phyloP scores from a whole-genome alignment of 2,113 vertebrate genomes.

The Pionites leucogaster region DNA sequence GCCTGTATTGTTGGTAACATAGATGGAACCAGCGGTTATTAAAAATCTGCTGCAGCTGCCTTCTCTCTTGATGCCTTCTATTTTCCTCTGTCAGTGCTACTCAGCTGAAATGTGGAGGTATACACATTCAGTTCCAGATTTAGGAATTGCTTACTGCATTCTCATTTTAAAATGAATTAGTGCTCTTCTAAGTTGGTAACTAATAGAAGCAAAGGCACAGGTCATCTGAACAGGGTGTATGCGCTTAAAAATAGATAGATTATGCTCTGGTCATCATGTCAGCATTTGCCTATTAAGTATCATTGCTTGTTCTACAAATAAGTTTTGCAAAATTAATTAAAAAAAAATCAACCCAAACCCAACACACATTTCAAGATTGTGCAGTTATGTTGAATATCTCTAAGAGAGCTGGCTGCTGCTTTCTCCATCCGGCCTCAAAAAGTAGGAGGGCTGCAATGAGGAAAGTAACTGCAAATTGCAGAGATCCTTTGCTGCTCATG shows the following conservation, averaged over 20 bases:
- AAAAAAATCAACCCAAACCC: neutral
- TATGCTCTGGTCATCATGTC: neutral
- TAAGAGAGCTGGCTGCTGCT: neutral
- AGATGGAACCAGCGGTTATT: neutral
- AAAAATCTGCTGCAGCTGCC: neutral
- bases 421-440: neutral
- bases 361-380: neutral
- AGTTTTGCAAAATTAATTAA: neutral
- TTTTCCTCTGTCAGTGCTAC: neutral
- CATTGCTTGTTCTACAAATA: neutral
- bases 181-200: neutral
- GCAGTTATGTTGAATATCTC: neutral
- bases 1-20: fast-evolving
- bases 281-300: neutral
- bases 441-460: neutral
- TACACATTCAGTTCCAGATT: neutral
- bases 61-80: neutral
- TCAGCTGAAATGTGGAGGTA: neutral
- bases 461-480: neutral
- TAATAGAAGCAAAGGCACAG: neutral
- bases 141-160: neutral
- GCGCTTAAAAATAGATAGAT: neutral
- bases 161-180: neutral
- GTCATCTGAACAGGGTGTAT: neutral
- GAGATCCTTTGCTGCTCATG: neutral